These are phyloP conservation scores for Entomyzon cyanotis DNA, from an alignment of 2,113 vertebrate species.

Conservation along the genomic window DNA sequence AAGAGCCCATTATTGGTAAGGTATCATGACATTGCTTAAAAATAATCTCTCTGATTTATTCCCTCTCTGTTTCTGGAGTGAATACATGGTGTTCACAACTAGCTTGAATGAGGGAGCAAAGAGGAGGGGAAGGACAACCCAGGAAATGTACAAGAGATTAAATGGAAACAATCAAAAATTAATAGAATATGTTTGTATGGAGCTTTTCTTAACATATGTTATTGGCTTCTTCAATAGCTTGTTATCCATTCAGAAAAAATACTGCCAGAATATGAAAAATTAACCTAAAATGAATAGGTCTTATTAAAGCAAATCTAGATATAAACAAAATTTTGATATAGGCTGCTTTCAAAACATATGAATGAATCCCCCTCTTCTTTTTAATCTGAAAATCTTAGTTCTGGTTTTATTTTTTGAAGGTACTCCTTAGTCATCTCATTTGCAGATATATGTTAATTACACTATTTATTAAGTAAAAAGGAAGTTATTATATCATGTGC, in stretches of 20 bases:
- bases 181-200: background rate
- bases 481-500: background rate
- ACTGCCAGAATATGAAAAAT: background rate
- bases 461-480: background rate
- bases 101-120: background rate
- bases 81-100: background rate
- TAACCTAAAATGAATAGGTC: background rate
- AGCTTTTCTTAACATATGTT: background rate
- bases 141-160: background rate
- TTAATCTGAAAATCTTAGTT: background rate
- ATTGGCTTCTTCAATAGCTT: background rate
- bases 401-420: background rate
- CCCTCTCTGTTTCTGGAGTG: background rate
- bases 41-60: background rate
- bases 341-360: background rate
- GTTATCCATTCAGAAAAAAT: background rate
- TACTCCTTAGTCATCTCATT: background rate
- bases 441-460: background rate
- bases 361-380: background rate
- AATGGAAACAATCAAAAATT: background rate
- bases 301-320: background rate
- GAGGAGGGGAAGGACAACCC: background rate
- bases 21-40: background rate
- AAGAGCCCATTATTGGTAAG: background rate
- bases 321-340: background rate